Conservation (phyloP, 2,888 invertebrate genomes). For the Galeruca laticollis region DNA sequence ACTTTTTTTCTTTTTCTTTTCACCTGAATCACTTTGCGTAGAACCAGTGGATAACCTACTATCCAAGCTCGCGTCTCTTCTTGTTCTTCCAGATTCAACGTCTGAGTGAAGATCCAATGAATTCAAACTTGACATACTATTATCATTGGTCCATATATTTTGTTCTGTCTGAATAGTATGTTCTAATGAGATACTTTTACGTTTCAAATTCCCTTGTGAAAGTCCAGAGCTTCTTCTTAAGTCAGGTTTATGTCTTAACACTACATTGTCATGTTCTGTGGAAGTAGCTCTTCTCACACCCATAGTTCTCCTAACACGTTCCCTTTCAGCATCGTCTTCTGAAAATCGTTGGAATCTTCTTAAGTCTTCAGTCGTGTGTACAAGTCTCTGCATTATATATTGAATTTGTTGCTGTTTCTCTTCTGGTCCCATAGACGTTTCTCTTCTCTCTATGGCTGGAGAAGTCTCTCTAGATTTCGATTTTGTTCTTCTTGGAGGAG, state of each 20-base stretch:
- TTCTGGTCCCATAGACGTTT: conserved; percentile 66
- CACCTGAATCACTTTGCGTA: conserved; percentile 84
- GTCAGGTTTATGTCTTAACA: conserved; percentile 46
- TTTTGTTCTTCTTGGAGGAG: conserved; percentile 77
- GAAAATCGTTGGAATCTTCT: conserved; percentile 67
- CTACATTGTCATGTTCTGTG: conserved; percentile 74
- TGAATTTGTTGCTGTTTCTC: conserved; percentile 63
- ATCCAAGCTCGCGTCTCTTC: conserved; percentile 84
- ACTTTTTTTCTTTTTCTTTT: conserved; percentile 81
- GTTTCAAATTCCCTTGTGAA: conserved; percentile 70
- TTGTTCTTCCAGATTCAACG: conserved; percentile 71
- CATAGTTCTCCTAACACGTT: conserved; percentile 64
- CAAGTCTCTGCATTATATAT: conserved; percentile 73
- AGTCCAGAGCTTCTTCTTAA: conserved; percentile 50
- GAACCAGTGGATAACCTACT: conserved; percentile 87
- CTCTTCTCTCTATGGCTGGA: conserved; percentile 71
- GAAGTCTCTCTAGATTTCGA: conserved; percentile 80
- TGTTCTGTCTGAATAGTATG: conserved; percentile 73
- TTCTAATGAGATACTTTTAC: conserved; percentile 80
- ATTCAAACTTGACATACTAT: conserved; percentile 86
- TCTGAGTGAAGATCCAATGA: conserved; percentile 70
- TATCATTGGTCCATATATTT: conserved; percentile 87
- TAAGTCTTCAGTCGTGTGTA: conserved; percentile 79
- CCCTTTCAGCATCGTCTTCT: conserved; percentile 70
- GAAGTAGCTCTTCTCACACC: conserved; percentile 70